A percentile compares a stretch with the other conserved stretches of the same genome.
phyloP scores from a whole-genome alignment of 2,797 vertebrate species.

The Threskiornis aethiopicus region DNA sequence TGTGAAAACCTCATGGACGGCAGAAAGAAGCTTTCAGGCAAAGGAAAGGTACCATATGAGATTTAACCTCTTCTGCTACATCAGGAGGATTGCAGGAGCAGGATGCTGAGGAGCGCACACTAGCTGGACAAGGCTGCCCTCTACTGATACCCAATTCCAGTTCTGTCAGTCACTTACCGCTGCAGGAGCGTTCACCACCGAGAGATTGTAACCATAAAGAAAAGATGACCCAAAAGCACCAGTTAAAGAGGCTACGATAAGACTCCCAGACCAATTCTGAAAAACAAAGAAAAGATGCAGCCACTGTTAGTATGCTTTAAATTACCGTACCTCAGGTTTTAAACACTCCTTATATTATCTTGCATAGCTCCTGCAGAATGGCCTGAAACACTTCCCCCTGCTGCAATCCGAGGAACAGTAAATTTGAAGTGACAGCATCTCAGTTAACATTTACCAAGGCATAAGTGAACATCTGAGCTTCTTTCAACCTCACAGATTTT shows the following conservation, averaged over 20 bases:
- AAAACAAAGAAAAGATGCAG: background rate
- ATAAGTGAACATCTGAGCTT: background rate
- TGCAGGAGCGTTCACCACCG: conserved; percentile 91
- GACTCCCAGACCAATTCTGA: conserved; percentile 80
- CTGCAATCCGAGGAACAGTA: background rate
- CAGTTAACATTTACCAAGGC: background rate
- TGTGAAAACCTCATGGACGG: background rate
- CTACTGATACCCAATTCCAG: background rate
- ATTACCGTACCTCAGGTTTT: background rate
- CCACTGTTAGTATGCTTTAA: background rate
- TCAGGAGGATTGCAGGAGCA: background rate
- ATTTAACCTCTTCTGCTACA: background rate
- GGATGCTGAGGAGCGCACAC: background rate
- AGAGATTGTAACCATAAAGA: conserved; percentile 95
- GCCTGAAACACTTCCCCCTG: background rate
- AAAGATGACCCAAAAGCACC: conserved; percentile 92
- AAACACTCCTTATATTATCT: background rate
- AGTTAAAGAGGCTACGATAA: conserved; percentile 83
- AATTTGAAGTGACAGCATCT: background rate
- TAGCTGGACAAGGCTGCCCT: conserved; percentile 4
- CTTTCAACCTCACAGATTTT: background rate
- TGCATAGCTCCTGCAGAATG: background rate
- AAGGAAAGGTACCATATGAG: fast-evolving
- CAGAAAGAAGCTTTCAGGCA: background rate
- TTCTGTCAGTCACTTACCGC: conserved; percentile 78